Percentiles rank a stretch among this genome's conserved stretches.
Evolutionary conservation across 2,113 vertebrate species (phyloP).

Genomic region (Aegotheles bennettii): DNA sequence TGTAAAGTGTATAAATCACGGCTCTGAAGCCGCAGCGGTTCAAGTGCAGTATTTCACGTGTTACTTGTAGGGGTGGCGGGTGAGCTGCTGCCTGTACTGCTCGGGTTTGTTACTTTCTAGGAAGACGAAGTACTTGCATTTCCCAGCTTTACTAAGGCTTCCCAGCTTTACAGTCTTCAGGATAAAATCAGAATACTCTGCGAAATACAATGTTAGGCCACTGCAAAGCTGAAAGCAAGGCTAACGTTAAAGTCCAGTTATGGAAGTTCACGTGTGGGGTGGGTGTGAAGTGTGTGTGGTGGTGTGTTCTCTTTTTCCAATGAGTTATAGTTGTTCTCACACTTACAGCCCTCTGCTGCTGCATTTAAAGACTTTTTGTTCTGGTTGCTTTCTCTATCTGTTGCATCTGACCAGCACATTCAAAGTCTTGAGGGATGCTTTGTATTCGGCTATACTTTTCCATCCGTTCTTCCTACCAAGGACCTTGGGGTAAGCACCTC

Average conservation of each 20-base stretch:
- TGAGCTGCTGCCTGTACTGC: not conserved
- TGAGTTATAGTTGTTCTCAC: not conserved
- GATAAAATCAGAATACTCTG: not conserved
- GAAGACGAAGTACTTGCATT: not conserved
- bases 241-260: not conserved
- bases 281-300: not conserved
- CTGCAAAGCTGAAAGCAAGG: not conserved
- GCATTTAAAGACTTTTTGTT: not conserved
- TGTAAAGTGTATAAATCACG: not conserved
- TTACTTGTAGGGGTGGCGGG: not conserved
- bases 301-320: fast-evolving
- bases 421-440: not conserved
- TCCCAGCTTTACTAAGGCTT: not conserved
- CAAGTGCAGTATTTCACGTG: not conserved
- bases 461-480: not conserved
- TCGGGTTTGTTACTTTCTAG: not conserved
- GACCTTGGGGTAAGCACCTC: not conserved
- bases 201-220: fast-evolving
- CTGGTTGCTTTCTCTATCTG: not conserved
- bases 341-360: not conserved
- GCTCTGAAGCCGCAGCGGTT: not conserved
- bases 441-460: not conserved
- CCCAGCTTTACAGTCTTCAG: not conserved
- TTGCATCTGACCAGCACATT: not conserved
- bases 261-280: fast-evolving